Percentiles rank a stretch among this genome's conserved stretches.
phyloP scores from a whole-genome alignment of 2,888 invertebrate genomes.

The Gastrophysa polygoni region DNA sequence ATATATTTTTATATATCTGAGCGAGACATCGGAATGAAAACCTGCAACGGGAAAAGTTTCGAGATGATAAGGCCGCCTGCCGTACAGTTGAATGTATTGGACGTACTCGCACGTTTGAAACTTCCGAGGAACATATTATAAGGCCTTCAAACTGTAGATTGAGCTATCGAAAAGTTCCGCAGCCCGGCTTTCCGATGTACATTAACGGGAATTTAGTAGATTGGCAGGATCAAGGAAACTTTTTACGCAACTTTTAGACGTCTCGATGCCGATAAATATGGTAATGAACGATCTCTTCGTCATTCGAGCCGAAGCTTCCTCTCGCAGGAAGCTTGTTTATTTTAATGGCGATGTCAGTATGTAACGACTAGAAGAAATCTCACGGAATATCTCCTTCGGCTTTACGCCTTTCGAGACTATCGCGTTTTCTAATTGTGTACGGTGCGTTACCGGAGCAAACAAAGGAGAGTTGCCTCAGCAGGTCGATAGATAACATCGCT shows the following conservation, averaged over 20 bases:
- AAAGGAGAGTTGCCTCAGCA: slow-evolving; percentile 31
- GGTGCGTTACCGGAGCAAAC: slow-evolving; percentile 26
- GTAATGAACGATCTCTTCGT: slow-evolving; percentile 49
- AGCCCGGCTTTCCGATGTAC: slow-evolving; percentile 41
- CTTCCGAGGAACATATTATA: slow-evolving; percentile 50
- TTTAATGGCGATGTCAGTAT: slow-evolving; percentile 43
- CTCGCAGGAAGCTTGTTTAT: slow-evolving; percentile 47
- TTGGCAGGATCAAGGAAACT: slow-evolving; percentile 49
- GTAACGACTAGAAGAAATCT: slow-evolving; percentile 27
- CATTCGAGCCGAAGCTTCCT: slow-evolving; percentile 43
- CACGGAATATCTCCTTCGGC: slow-evolving; percentile 17
- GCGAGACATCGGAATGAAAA: slow-evolving; percentile 29
- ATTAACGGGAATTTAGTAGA: slow-evolving; percentile 51
- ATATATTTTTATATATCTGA: slow-evolving; percentile 3
- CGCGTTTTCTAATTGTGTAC: slow-evolving; percentile 22
- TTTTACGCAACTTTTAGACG: slow-evolving; percentile 43
- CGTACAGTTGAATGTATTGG: slow-evolving; percentile 52
- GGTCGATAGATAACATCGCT: slow-evolving; percentile 30
- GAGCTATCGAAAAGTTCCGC: slow-evolving; percentile 42
- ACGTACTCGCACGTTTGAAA: slow-evolving; percentile 53
- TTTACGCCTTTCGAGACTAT: slow-evolving; percentile 25
- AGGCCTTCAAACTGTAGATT: slow-evolving; percentile 47
- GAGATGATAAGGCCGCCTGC: slow-evolving; percentile 28
- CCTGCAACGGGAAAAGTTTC: slow-evolving; percentile 26
- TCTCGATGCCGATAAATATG: slow-evolving; percentile 50